Conservation (phyloP, 92 coral and sea anemone genomes). For the Palythoa grandiflora region DNA sequence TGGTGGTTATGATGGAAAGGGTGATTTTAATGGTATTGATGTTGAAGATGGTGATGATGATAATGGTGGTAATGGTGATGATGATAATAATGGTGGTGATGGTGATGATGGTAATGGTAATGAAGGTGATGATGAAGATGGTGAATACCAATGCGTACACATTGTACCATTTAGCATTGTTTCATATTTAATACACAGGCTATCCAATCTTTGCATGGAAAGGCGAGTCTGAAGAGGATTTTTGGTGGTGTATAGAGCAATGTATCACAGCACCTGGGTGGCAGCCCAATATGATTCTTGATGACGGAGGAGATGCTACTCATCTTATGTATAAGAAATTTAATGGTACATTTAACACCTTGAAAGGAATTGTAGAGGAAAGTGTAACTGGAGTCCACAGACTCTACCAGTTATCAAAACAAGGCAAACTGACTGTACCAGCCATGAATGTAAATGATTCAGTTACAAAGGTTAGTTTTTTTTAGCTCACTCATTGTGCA, state of each 20-base stretch:
- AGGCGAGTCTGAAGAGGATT: conserved; percentile 98
- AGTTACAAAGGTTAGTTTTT: conserved; percentile 83
- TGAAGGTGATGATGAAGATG: no score
- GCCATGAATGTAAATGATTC: conserved; percentile 99
- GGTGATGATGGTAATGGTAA: no score
- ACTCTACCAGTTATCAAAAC: conserved; percentile 97
- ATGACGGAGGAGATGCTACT: conserved; percentile 99
- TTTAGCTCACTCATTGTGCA: no score
- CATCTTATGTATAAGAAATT: conserved; percentile 99
- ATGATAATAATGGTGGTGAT: no score
- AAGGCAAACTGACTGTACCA: conserved; percentile 94
- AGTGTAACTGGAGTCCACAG: conserved; percentile 99
- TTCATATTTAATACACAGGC: conserved; percentile 51
- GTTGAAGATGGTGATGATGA: no score
- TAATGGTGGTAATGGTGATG: no score
- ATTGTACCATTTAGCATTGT: neutral
- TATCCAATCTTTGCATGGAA: conserved; percentile 98
- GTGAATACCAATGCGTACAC: neutral
- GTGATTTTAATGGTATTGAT: no score
- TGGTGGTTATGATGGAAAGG: no score
- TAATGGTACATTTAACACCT: conserved; percentile 95
- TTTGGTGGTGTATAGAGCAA: conserved; percentile 99
- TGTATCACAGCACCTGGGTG: conserved; percentile 94
- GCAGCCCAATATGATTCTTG: conserved; percentile 98
- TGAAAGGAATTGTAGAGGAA: conserved; percentile 97